A percentile compares a stretch with the other conserved stretches of the same genome.
Evolutionary conservation across 1,140 invertebrate genomes (phyloP).

Genomic region (Manduca sexta): DNA sequence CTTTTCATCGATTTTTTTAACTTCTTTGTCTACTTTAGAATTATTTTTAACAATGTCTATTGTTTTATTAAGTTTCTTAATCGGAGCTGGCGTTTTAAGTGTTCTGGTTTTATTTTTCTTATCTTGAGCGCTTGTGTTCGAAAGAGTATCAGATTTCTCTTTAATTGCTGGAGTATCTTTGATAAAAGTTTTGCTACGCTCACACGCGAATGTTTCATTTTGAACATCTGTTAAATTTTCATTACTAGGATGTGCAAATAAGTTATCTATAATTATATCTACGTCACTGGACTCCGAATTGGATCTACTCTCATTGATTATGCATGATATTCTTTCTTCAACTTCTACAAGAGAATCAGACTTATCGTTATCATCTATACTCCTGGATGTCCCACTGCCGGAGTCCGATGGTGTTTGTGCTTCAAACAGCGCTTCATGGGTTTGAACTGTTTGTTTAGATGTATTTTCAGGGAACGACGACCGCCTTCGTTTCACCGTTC

Average conservation of each 20-base stretch:
- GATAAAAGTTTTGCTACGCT: conserved; percentile 51
- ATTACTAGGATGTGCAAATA: conserved; percentile 42
- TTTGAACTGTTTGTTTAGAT: conserved; percentile 20
- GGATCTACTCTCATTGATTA: conserved; percentile 64
- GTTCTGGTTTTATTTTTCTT: conserved; percentile 44
- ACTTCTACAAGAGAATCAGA: conserved; percentile 56
- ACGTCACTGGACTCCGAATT: conserved; percentile 63
- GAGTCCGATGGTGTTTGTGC: conserved; percentile 55
- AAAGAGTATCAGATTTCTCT: conserved; percentile 19
- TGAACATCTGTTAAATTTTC: conserved; percentile 21
- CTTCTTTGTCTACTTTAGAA: conserved; percentile 32
- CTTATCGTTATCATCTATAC: conserved; percentile 45
- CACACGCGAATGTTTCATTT: conserved; percentile 31
- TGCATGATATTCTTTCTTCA: conserved; percentile 65
- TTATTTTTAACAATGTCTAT: conserved; percentile 43
- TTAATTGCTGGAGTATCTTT: conserved; percentile 25
- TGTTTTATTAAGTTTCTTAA: conserved; percentile 53
- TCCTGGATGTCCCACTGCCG: conserved; percentile 47
- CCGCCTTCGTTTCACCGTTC: conserved; percentile 77
- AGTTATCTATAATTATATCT: conserved; percentile 55
- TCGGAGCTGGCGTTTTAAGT: conserved; percentile 44
- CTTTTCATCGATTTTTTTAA: conserved; percentile 37
- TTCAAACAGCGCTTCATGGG: conserved; percentile 45
- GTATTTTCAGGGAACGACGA: conserved; percentile 69
- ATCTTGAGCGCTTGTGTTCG: conserved; percentile 15